These are phyloP conservation scores for Clavelina lepadiformis DNA, from an alignment of 23 tunicate genomes.

Conservation along the genomic window DNA sequence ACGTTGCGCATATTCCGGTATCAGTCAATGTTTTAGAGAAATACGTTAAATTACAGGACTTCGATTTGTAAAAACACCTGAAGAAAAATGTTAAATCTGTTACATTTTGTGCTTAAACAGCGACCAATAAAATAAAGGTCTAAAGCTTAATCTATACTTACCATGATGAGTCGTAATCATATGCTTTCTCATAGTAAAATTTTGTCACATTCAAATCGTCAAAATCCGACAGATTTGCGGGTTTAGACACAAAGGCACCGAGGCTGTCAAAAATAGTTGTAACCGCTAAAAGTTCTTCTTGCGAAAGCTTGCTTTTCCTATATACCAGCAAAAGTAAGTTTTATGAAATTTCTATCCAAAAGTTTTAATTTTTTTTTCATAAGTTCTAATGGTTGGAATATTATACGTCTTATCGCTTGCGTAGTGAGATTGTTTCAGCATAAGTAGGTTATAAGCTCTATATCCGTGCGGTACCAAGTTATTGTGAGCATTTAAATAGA, in stretches of 20 bases:
- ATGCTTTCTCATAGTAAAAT: slow-evolving; percentile 20
- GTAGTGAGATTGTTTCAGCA: too few relatives aligned
- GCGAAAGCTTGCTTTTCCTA: slow-evolving; percentile 10
- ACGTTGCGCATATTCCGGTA: slow-evolving; percentile 40
- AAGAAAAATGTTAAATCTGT: slow-evolving; percentile 1
- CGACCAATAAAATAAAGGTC: not conserved
- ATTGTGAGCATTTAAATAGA: too few relatives aligned
- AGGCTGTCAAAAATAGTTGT: slow-evolving; percentile 5
- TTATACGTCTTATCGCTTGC: too few relatives aligned
- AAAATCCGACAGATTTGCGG: slow-evolving; percentile 4
- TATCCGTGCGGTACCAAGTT: too few relatives aligned
- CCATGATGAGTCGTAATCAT: slow-evolving; percentile 2
- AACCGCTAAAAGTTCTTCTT: not conserved
- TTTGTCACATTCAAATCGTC: slow-evolving; percentile 6
- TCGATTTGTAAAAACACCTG: slow-evolving; percentile 48
- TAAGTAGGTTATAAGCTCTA: too few relatives aligned
- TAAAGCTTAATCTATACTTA: not conserved
- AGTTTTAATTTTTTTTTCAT: too few relatives aligned
- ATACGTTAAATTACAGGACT: slow-evolving; percentile 10
- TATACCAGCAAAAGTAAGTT: too few relatives aligned
- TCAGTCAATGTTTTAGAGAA: slow-evolving; percentile 31
- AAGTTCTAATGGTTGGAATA: too few relatives aligned
- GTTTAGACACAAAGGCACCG: not conserved
- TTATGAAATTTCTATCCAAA: too few relatives aligned
- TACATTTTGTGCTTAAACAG: not conserved